A percentile compares a stretch with the other conserved stretches of the same genome.
phyloP scores from a whole-genome alignment of 2,797 vertebrate species.

The Mallotus villosus region DNA sequence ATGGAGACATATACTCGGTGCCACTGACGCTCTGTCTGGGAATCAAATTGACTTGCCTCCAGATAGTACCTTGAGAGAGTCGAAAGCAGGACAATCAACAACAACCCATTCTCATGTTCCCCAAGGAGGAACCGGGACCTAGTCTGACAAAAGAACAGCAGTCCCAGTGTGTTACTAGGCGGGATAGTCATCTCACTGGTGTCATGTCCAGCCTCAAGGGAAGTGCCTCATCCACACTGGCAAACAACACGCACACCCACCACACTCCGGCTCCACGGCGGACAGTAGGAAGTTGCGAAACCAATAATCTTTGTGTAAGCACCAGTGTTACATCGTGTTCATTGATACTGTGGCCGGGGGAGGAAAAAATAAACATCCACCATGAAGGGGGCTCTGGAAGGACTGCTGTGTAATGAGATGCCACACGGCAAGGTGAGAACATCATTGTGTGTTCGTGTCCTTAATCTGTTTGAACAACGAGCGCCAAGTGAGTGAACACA shows the following conservation, averaged over 20 bases:
- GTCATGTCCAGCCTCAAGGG: too few relatives aligned
- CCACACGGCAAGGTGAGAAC: constrained; percentile 30
- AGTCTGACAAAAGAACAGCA: background rate
- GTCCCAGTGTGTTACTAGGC: background rate
- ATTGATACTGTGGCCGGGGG: constrained; percentile 40
- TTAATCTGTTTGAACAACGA: constrained; percentile 62
- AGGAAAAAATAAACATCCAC: constrained; percentile 26
- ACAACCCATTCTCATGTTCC: background rate
- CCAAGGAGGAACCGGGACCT: background rate
- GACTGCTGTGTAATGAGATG: constrained; percentile 56
- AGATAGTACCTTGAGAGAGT: too few relatives aligned
- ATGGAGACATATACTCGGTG: constrained; percentile 39
- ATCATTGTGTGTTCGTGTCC: constrained; percentile 54
- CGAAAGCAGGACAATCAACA: constrained; percentile 12
- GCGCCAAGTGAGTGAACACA: constrained; percentile 41
- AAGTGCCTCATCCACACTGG: background rate
- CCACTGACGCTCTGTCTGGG: background rate
- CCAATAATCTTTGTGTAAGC: constrained; percentile 36
- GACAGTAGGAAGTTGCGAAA: constrained; percentile 6
- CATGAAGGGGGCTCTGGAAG: constrained; percentile 40
- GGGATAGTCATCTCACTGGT: too few relatives aligned
- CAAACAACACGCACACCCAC: background rate
- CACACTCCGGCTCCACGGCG: background rate
- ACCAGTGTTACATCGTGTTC: constrained; percentile 42
- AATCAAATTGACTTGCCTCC: background rate